Conservation (phyloP, 2,797 vertebrate genomes). For the Tympanoctomys barrerae region DNA sequence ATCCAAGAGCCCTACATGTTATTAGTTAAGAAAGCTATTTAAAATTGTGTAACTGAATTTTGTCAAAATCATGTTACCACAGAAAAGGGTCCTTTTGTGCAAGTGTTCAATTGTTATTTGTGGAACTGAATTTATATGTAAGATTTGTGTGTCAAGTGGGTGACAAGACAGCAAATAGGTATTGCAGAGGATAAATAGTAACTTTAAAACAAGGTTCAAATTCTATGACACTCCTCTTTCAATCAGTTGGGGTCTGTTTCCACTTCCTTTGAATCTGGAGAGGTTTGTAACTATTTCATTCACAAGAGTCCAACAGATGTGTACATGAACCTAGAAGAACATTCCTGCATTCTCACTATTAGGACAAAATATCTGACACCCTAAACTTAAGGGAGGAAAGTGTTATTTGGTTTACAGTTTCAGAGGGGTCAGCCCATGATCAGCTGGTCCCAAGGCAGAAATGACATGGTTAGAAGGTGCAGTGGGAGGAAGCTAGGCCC, state of each 20-base stretch:
- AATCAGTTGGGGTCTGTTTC: neutral
- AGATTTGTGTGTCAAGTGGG: neutral
- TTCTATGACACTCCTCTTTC: neutral
- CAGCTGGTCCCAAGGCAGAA: neutral
- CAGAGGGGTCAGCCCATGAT: neutral
- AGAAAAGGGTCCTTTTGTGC: neutral
- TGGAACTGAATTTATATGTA: constrained; percentile 10
- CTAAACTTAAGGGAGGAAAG: neutral
- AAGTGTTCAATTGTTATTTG: constrained; percentile 44
- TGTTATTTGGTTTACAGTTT: neutral
- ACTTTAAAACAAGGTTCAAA: constrained; percentile 29
- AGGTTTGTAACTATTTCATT: neutral
- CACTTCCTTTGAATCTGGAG: neutral
- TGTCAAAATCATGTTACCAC: neutral
- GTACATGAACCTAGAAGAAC: neutral
- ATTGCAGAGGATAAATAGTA: neutral
- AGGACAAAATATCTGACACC: neutral
- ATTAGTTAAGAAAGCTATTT: neutral
- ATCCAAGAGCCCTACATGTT: neutral
- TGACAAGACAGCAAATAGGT: neutral
- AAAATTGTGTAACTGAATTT: neutral
- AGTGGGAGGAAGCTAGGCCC: neutral
- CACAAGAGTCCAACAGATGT: neutral
- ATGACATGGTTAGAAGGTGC: neutral
- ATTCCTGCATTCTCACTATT: neutral